A percentile compares a stretch with the other conserved stretches of the same genome.
These are phyloP conservation scores for Andrena cerasifolii DNA, from an alignment of 1,140 invertebrate genomes.

Conservation along the genomic window DNA sequence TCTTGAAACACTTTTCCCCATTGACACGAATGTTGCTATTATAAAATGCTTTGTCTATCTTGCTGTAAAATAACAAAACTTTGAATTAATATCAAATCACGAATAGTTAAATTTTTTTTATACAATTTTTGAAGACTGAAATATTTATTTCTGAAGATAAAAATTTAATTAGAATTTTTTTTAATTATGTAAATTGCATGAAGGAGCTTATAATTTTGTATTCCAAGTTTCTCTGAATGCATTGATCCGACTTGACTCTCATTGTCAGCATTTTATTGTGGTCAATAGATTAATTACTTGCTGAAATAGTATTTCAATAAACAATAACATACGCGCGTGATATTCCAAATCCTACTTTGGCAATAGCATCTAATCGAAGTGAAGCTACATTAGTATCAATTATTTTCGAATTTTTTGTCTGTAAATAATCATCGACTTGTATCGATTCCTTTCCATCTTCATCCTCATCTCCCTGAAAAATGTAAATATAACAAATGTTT, in stretches of 20 bases:
- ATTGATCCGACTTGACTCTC: no score
- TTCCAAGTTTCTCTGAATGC: no score
- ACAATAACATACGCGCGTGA: conserved; percentile 83
- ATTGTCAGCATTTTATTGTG: no score
- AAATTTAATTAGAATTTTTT: no score
- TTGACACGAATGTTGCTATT: conserved; percentile 87
- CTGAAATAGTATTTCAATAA: conserved; percentile 16
- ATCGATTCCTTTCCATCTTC: not conserved
- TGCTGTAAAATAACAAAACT: conserved; percentile 78
- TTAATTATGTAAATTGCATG: no score
- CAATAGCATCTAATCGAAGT: conserved; percentile 85
- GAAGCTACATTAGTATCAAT: conserved; percentile 84
- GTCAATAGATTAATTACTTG: not conserved
- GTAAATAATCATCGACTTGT: conserved; percentile 12
- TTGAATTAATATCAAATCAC: conserved; percentile 45
- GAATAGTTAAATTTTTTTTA: not conserved
- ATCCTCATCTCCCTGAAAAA: not conserved
- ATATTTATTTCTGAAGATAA: not conserved
- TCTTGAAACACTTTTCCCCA: conserved; percentile 86
- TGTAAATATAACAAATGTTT: not conserved
- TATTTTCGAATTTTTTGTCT: conserved; percentile 77
- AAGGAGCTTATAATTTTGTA: no score
- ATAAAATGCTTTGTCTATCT: conserved; percentile 86
- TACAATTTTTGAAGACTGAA: not conserved
- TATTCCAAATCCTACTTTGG: conserved; percentile 86